Conservation (phyloP, 2,797 vertebrate species). For the Crenuchus spilurus region DNA sequence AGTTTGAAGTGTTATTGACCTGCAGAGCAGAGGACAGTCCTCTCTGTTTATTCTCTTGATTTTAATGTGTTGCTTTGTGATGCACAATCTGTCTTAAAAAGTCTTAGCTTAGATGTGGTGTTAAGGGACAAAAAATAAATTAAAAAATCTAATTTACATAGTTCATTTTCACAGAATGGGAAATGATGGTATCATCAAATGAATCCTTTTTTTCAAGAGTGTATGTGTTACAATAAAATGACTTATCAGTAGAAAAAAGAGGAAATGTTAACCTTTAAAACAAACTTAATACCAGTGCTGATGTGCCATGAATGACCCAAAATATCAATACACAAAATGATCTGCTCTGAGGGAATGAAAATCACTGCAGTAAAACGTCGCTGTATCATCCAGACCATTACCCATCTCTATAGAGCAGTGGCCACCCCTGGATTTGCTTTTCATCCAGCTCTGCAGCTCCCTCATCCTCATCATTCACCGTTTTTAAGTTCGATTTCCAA, state of each 20-base stretch:
- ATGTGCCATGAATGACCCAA: background rate
- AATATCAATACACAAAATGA: constrained; percentile 35
- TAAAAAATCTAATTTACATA: too few species aligned
- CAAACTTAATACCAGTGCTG: constrained; percentile 12
- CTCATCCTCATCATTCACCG: background rate
- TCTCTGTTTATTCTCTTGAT: too few species aligned
- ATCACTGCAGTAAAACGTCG: background rate
- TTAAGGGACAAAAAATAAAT: too few species aligned
- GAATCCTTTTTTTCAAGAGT: too few species aligned
- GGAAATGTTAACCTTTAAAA: constrained; percentile 24
- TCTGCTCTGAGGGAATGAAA: constrained; percentile 24
- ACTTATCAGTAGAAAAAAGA: background rate
- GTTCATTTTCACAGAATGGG: too few species aligned
- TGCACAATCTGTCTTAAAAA: too few species aligned
- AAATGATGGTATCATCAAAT: too few species aligned
- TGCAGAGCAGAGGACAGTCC: too few species aligned
- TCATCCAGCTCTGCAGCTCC: constrained; percentile 16
- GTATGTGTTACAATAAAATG: too few species aligned
- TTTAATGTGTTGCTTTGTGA: too few species aligned
- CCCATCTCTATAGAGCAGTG: background rate
- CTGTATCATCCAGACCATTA: background rate
- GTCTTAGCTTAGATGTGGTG: too few species aligned
- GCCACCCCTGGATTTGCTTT: constrained; percentile 17
- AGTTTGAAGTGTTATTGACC: background rate
- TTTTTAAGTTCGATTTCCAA: constrained; percentile 42